Base-by-base conservation (phyloP, 2,888 invertebrate species). In the Meta bourneti region DNA sequence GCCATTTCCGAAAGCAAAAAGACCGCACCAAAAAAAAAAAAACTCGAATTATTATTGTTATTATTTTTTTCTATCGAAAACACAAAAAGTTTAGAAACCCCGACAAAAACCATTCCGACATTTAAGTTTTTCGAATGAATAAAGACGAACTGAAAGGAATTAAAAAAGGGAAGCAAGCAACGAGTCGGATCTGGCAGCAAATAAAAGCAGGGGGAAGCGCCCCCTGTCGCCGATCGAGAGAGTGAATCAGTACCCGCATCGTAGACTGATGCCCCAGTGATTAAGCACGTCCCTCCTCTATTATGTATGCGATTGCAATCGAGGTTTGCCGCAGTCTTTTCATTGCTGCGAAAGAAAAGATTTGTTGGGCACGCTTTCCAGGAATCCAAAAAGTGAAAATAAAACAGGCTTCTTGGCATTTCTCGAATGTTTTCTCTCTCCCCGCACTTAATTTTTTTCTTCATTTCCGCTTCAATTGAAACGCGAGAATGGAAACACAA, bases 221-320 rank as follows among this genome's bases (percentile, higher is more conserved):
- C 61, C 61, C 61, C 61, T 61, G 72, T 48, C 75, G 48, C 34
- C 9, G 34, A 8, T 11, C 16, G n/a, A 9, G 52, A 52, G 75
- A 34, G 77, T 85, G 85, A 85, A 78, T 85, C 85, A 85, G 70
- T 11, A 52, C 87, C 87, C 87, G 87, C 79, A 87, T 85, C 69
- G 70, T n/a, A 54, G 49, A 48, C 20, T 54, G 87, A 87, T 87
- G 71, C 34, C 71, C 54, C 9, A 6, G 79, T 87, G 87, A 87
- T 87, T 87, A 87, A 51, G 87, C 87, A 87, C 87, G 87, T 87
- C 71, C 20, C 52, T 71, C n/a, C 79, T 87, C 84, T 84, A 84
- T 84, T 84, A 84, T 84, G 84, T 74, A 84, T 61, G 61, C 54
- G 84, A 84, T 75, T 13, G 48, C 75, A 34, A 84, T 84, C 84